These are phyloP conservation scores for Macrotus californicus DNA, from an alignment of 2,113 vertebrate genomes.

Conservation along the genomic window DNA sequence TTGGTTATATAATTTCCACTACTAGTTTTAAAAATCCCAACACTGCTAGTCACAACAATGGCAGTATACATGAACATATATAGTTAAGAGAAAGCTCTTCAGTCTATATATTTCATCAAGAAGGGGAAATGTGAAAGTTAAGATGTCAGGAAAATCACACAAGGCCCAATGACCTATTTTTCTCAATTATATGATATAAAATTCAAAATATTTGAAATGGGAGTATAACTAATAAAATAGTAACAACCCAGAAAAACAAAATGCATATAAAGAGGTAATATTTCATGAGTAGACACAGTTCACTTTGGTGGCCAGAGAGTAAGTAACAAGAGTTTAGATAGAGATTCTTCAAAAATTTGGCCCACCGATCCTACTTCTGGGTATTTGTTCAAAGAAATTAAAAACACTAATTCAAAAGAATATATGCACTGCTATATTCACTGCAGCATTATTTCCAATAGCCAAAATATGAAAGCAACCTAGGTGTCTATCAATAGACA, in stretches of 20 bases:
- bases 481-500: neutral
- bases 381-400: neutral
- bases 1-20: neutral
- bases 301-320: neutral
- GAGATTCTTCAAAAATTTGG: neutral
- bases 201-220: constrained; percentile 1
- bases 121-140: neutral
- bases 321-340: neutral
- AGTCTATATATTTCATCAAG: constrained; percentile 6
- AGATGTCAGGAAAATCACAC: neutral
- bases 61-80: neutral
- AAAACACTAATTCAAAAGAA: neutral
- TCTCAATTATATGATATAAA: neutral
- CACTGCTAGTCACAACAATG: neutral
- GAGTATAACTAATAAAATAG: neutral
- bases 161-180: neutral
- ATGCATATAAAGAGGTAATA: neutral
- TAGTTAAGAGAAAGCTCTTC: neutral
- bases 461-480: neutral
- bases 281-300: neutral
- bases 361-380: neutral
- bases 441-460: neutral
- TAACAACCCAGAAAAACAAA: neutral
- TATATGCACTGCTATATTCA: neutral
- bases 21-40: neutral